Conservation (phyloP, 2,888 invertebrate species). For the Boloria selene region DNA sequence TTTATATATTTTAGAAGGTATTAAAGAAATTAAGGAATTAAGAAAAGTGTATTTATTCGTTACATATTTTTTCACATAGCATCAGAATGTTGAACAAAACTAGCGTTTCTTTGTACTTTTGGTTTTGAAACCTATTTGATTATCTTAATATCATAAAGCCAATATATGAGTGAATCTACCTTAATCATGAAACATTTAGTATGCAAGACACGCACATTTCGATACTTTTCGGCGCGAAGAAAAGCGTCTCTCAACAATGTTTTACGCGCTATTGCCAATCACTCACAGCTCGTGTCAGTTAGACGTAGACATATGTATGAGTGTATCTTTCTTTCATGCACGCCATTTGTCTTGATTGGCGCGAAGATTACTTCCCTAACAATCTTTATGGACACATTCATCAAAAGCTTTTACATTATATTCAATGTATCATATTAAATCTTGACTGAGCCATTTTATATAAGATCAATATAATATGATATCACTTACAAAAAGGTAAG, state of each 20-base stretch:
- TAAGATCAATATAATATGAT: too few relatives aligned
- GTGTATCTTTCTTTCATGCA: constrained; percentile 42
- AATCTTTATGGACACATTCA: constrained; percentile 43
- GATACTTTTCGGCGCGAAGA: constrained; percentile 41
- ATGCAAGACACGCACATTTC: constrained; percentile 40
- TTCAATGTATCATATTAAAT: too few relatives aligned
- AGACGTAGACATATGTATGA: constrained; percentile 43
- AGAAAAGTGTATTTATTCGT: too few relatives aligned
- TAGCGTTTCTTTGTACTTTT: too few relatives aligned
- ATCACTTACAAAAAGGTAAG: too few relatives aligned
- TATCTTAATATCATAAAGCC: too few relatives aligned
- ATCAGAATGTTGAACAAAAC: too few relatives aligned
- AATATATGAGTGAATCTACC: constrained; percentile 23
- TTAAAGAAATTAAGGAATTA: too few relatives aligned
- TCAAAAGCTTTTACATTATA: constrained; percentile 27
- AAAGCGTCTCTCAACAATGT: constrained; percentile 45
- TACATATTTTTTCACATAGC: too few relatives aligned
- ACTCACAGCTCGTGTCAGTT: constrained; percentile 45
- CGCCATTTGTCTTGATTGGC: constrained; percentile 48
- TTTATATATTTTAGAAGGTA: neutral
- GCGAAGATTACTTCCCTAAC: constrained; percentile 44
- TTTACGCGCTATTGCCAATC: constrained; percentile 49
- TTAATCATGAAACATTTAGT: constrained; percentile 35
- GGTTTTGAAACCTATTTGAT: too few relatives aligned
- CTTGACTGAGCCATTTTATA: too few relatives aligned